Evolutionary conservation across 2,888 invertebrate species (phyloP).

Genomic region (Apamea sordens): DNA sequence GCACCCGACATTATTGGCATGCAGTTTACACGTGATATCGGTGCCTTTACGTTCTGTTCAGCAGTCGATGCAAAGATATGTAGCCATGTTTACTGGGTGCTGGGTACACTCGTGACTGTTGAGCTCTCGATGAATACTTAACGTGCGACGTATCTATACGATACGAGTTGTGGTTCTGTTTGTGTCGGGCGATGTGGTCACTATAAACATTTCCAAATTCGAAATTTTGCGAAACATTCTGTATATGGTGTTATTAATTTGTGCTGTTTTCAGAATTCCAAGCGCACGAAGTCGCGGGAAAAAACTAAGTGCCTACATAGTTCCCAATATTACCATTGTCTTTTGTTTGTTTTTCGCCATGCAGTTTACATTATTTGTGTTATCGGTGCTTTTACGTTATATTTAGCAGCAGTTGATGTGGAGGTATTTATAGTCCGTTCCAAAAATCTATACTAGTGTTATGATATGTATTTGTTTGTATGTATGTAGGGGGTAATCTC

Average conservation of each 20-base stretch:
- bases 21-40: constrained; percentile 63
- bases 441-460: background rate
- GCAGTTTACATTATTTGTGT: constrained; percentile 31
- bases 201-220: background rate
- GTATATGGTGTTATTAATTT: background rate
- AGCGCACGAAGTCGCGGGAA: background rate
- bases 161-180: constrained; percentile 7
- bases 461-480: too few species aligned
- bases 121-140: constrained; percentile 43
- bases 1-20: constrained; percentile 60
- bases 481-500: too few species aligned
- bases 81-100: constrained; percentile 41
- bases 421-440: constrained; percentile 12
- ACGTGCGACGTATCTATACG: constrained; percentile 7
- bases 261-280: background rate
- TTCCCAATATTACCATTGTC: background rate
- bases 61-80: constrained; percentile 54
- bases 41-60: constrained; percentile 47
- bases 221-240: background rate
- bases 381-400: constrained; percentile 32
- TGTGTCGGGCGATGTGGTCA: background rate
- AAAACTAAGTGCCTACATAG: background rate
- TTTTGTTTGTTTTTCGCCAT: constrained; percentile 5
- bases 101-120: constrained; percentile 37
- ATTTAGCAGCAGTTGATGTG: constrained; percentile 18